These are phyloP conservation scores for Pelobates cultripes DNA, from an alignment of 2,797 vertebrate species.

Conservation along the genomic window DNA sequence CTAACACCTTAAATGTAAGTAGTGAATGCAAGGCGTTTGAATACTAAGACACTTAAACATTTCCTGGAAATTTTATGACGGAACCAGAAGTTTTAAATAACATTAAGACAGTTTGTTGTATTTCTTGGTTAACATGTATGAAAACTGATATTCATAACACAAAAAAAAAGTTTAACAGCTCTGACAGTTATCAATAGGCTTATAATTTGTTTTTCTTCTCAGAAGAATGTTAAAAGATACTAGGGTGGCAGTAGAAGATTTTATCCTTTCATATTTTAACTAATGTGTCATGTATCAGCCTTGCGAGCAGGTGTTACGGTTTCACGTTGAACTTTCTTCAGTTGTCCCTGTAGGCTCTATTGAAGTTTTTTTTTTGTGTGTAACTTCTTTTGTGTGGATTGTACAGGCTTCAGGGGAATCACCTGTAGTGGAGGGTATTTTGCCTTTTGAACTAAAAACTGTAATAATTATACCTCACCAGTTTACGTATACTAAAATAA, in stretches of 20 bases:
- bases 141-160: slow-evolving; percentile 43
- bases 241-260: slow-evolving; percentile 7
- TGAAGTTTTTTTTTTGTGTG: slow-evolving; percentile 58
- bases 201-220: slow-evolving; percentile 22
- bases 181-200: background rate
- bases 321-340: slow-evolving; percentile 62
- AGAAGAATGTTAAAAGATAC: slow-evolving; percentile 46
- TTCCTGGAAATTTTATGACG: no score
- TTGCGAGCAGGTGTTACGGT: slow-evolving; percentile 66
- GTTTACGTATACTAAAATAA: slow-evolving; percentile 53
- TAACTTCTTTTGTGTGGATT: slow-evolving; percentile 57
- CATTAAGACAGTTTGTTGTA: no score
- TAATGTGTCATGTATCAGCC: slow-evolving; percentile 60
- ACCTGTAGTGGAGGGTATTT: slow-evolving; percentile 61
- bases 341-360: slow-evolving; percentile 65
- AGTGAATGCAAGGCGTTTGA: no score
- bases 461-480: slow-evolving; percentile 49
- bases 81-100: no score
- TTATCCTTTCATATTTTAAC: slow-evolving; percentile 56
- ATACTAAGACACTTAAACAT: no score
- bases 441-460: slow-evolving; percentile 59
- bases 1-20: no score
- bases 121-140: background rate
- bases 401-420: slow-evolving; percentile 66
- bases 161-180: background rate